A percentile compares a stretch with the other conserved stretches of the same genome.
These are phyloP conservation scores for Hypolimnas misippus DNA, from an alignment of 2,888 invertebrate species.

Conservation along the genomic window DNA sequence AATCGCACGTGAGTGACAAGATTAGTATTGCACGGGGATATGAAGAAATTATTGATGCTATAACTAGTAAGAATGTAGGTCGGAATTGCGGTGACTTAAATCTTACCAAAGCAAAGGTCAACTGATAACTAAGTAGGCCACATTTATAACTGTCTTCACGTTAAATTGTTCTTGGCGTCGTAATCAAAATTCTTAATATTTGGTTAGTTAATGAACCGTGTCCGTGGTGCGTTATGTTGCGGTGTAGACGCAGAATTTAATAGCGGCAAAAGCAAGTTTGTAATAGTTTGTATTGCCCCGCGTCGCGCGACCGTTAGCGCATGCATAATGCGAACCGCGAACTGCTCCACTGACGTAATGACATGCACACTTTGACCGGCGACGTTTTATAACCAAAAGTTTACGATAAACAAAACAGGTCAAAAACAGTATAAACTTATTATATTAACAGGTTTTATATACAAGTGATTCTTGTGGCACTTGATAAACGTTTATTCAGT, in stretches of 20 bases:
- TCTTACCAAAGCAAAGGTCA: background rate
- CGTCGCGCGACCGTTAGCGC: slow-evolving; percentile 67
- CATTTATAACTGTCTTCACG: slow-evolving; percentile 2
- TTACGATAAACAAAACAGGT: slow-evolving; percentile 29
- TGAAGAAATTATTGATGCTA: background rate
- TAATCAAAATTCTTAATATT: slow-evolving; percentile 7
- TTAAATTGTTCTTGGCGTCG: background rate
- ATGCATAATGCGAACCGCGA: slow-evolving; percentile 73
- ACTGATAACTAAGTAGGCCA: slow-evolving; percentile 4
- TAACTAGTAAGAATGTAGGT: slow-evolving; percentile 2
- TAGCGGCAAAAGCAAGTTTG: slow-evolving; percentile 21
- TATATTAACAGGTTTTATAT: slow-evolving; percentile 24
- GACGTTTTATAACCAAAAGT: slow-evolving; percentile 29
- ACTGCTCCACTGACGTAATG: slow-evolving; percentile 67
- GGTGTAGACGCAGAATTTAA: slow-evolving; percentile 13
- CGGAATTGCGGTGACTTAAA: background rate
- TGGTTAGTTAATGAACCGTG: slow-evolving; percentile 11
- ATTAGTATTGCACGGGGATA: background rate
- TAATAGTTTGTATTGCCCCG: slow-evolving; percentile 19
- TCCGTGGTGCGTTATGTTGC: slow-evolving; percentile 1
- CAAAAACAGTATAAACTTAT: slow-evolving; percentile 21
- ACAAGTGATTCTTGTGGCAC: slow-evolving; percentile 23
- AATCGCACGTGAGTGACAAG: background rate
- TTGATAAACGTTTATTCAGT: slow-evolving; percentile 12
- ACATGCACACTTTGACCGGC: slow-evolving; percentile 59